These are phyloP conservation scores for Diplogasteroides magnus DNA, from an alignment of 1,140 invertebrate species.

Conservation along the genomic window DNA sequence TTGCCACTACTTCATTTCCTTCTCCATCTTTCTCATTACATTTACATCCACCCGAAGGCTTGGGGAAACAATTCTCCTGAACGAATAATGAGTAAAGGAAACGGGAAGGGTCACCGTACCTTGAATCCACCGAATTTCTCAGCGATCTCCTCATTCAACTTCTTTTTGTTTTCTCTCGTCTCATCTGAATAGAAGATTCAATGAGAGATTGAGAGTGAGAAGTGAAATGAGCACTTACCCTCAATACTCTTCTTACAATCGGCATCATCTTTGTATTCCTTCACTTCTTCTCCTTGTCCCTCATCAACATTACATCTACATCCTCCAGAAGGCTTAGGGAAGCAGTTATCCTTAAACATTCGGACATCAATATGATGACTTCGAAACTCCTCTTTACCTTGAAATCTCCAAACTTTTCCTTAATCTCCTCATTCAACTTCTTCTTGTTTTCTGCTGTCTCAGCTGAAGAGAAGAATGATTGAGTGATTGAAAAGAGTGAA, in stretches of 20 bases:
- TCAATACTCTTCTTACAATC: conserved; percentile 29
- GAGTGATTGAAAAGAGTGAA: not conserved
- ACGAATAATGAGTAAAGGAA: not conserved
- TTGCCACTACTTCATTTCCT: conserved; percentile 32
- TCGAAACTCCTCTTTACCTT: no score
- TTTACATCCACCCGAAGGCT: conserved; percentile 35
- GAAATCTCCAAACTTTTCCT: conserved; percentile 31
- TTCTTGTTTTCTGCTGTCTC: conserved; percentile 31
- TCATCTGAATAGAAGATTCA: conserved; percentile 3
- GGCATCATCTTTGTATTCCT: conserved; percentile 15
- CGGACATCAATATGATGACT: no score
- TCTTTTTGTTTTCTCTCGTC: conserved; percentile 29
- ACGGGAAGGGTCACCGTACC: not conserved
- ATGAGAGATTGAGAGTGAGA: not conserved
- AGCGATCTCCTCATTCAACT: conserved; percentile 31
- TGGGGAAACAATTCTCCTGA: conserved; percentile 37
- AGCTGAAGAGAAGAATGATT: not conserved
- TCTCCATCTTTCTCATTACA: conserved; percentile 37
- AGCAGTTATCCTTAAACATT: conserved; percentile 28
- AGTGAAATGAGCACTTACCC: conserved; percentile 7
- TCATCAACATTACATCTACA: conserved; percentile 32
- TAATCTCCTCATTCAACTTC: conserved; percentile 25
- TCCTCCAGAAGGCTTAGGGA: conserved; percentile 33
- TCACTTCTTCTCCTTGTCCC: conserved; percentile 24
- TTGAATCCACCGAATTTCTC: conserved; percentile 38